Evolutionary conservation across 37 sponge, comb jelly and placozoan species (phyloP), one percentile per base, ranked within the genome.

Genomic region (Theonella swinhoei): DNA sequence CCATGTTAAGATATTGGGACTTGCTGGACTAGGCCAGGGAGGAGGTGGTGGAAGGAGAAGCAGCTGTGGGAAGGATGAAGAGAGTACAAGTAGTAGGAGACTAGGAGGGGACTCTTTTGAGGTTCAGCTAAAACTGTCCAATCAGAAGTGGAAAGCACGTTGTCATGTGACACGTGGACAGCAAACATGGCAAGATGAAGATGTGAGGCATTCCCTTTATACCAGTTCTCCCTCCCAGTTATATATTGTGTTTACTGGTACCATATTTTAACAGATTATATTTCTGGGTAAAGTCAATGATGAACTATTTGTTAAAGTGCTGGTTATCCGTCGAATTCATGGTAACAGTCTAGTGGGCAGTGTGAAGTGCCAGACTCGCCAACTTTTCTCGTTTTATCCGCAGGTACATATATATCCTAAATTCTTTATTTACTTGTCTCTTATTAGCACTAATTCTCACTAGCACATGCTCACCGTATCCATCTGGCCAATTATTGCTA

Each of bases 101-200:
- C n/a, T n/a, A n/a, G 34, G 54, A 25, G 65, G 75, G 22, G 90
- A 89, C 5, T 3, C 42, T 32, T 42, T 83, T 24, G 90, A 89
- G 81, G 39, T 69, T 1, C 92, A 91, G 64, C 62, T 91, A 59
- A 87, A 87, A 63, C 66, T 91, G 59, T 43, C 85, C 76, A 87
- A 42, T 79, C 92, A 87, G 79, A 91, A 91, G 43, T 91, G 92
- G 92, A 91, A 91, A 74, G 84, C 92, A 5, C 79, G 82, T 39
- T 91, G 92, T 62, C 64, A 72, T 37, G 54, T 87, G 36, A 83
- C 26, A 60, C 79, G 74, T 42, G 88, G 83, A 34, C 77, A 91
- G 66, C 92, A 91, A 79, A 26, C 62, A 14, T 91, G 92, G 92
- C 88, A 87, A 42, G 92, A 91, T 79, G 89, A 87, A 36, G 85